Percentiles rank a stretch among this genome's conserved stretches.
These are phyloP conservation scores for Galbula dea DNA, from an alignment of 2,113 vertebrate genomes.

Conservation along the genomic window DNA sequence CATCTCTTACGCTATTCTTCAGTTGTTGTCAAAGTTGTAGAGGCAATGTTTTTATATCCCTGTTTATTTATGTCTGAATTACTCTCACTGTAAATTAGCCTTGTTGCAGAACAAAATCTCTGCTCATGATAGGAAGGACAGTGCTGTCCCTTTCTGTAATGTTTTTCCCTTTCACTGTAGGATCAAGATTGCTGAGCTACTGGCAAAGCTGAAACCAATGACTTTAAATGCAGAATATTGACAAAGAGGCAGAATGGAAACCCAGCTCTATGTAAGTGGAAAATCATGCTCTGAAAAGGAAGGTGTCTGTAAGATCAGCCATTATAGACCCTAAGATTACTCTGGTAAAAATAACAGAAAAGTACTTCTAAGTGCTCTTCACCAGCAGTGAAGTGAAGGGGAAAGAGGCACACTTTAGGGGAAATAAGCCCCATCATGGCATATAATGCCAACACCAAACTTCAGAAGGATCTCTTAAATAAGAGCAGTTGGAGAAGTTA, in stretches of 20 bases:
- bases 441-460: background rate
- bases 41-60: background rate
- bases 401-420: background rate
- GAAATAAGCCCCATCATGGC: background rate
- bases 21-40: background rate
- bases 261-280: background rate
- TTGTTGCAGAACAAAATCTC: background rate
- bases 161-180: conserved; percentile 1
- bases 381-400: background rate
- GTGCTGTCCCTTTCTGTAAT: background rate
- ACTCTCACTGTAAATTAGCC: background rate
- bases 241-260: background rate
- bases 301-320: background rate
- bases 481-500: background rate
- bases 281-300: background rate
- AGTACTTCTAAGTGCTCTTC: background rate
- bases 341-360: background rate
- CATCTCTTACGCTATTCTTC: background rate
- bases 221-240: conserved; percentile 26
- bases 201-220: conserved; percentile 3
- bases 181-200: conserved; percentile 8
- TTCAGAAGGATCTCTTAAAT: background rate
- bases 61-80: background rate
- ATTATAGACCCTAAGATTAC: background rate
- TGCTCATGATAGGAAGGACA: background rate